Percentiles rank a stretch among this genome's conserved stretches.
These are phyloP conservation scores for Echiichthys vipera DNA, from an alignment of 2,797 vertebrate species.

Conservation along the genomic window DNA sequence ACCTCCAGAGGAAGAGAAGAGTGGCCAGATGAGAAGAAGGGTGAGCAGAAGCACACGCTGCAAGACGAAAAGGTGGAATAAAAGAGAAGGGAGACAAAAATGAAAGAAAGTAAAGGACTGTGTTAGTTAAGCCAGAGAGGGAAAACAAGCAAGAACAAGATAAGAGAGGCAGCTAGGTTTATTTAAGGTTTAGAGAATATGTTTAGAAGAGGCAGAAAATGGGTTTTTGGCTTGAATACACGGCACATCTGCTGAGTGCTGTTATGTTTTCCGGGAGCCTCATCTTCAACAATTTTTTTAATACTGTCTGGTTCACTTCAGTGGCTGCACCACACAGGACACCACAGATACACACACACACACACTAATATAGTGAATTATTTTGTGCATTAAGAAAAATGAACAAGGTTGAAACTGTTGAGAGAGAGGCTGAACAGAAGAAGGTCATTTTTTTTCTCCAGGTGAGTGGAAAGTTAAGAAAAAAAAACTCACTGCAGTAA, in stretches of 20 bases:
- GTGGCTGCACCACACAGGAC: constrained; percentile 65
- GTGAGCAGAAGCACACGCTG: constrained; percentile 49
- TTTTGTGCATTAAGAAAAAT: constrained; percentile 3
- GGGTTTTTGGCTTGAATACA: constrained; percentile 42
- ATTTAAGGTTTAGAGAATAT: constrained; percentile 25
- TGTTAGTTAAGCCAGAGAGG: constrained; percentile 39
- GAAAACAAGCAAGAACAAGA: constrained; percentile 27
- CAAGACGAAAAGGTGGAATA: constrained; percentile 28
- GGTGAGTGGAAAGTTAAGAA: constrained; percentile 21
- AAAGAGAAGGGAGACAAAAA: constrained; percentile 24
- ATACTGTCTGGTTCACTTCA: constrained; percentile 72
- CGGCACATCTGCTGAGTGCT: constrained; percentile 23
- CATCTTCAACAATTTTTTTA: constrained; percentile 40
- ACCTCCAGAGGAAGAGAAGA: constrained; percentile 47
- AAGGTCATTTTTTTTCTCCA: neutral
- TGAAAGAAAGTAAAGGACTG: constrained; percentile 22
- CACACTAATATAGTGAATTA: no score
- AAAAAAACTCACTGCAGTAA: neutral
- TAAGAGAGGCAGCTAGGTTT: constrained; percentile 22
- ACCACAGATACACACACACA: constrained; percentile 38
- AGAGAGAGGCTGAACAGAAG: neutral
- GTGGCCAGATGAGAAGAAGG: constrained; percentile 37
- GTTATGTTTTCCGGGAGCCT: constrained; percentile 1
- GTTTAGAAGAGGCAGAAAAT: constrained; percentile 26
- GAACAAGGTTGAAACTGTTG: constrained; percentile 16